These are phyloP conservation scores for Aporophyla lueneburgensis DNA, from an alignment of 2,888 invertebrate species.

Conservation along the genomic window DNA sequence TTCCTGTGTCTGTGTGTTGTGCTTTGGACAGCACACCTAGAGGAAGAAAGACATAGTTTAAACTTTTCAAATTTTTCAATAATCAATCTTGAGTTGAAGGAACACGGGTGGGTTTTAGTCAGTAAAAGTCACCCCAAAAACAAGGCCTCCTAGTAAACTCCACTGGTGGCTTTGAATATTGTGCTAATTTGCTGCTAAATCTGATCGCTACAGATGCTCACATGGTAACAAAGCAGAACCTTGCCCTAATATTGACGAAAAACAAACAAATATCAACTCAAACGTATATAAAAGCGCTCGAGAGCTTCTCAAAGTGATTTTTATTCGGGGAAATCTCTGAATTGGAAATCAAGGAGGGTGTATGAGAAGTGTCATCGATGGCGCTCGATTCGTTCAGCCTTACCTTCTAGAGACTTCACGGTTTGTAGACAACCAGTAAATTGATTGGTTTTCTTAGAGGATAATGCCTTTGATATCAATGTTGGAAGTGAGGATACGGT, in stretches of 20 bases:
- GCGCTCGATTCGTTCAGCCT: slow-evolving; percentile 22
- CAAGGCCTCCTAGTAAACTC: too few species aligned
- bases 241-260: neutral
- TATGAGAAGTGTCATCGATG: slow-evolving; percentile 30
- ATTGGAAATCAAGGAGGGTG: slow-evolving; percentile 32
- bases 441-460: slow-evolving; percentile 39
- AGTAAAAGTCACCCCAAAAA: too few species aligned
- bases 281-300: neutral
- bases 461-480: slow-evolving; percentile 10
- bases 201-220: neutral
- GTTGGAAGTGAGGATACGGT: neutral
- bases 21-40: slow-evolving; percentile 63
- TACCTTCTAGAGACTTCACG: slow-evolving; percentile 9
- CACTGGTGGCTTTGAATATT: neutral
- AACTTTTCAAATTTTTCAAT: neutral
- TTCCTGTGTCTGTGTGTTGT: neutral
- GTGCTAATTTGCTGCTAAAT: neutral
- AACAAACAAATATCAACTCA: slow-evolving; percentile 4
- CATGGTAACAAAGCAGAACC: neutral
- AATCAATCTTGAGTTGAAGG: neutral
- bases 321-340: slow-evolving; percentile 33
- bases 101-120: too few species aligned
- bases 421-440: slow-evolving; percentile 35
- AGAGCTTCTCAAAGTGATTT: slow-evolving; percentile 60
- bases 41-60: neutral